phyloP scores from a whole-genome alignment of 1,140 invertebrate species.

The Caenorhabditis latens region DNA sequence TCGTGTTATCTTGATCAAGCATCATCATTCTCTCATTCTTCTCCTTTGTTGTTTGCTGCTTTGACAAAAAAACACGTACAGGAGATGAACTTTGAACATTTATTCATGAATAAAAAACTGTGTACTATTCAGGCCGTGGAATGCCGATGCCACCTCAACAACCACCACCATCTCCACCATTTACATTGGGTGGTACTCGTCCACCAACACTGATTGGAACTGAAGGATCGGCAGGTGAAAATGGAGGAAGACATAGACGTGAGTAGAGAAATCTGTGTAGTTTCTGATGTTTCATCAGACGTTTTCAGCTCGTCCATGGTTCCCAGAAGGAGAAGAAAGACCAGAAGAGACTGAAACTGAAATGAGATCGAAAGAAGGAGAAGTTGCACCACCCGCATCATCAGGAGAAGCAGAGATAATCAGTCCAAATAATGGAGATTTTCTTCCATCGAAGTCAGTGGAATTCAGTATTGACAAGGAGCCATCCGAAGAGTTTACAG shows the following conservation, averaged over 20 bases:
- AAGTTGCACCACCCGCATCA: background rate
- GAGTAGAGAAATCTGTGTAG: background rate
- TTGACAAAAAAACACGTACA: background rate
- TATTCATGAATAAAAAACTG: background rate
- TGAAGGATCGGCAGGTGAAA: background rate
- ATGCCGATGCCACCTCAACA: constrained; percentile 51
- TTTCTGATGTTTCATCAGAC: background rate
- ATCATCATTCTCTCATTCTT: background rate
- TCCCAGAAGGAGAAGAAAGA: constrained; percentile 20
- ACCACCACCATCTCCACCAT: constrained; percentile 45
- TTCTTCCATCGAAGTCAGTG: background rate
- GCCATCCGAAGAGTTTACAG: constrained; percentile 29
- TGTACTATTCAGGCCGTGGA: constrained; percentile 8
- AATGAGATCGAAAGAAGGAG: constrained; percentile 42
- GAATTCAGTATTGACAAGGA: constrained; percentile 33
- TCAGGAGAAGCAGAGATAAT: constrained; percentile 2
- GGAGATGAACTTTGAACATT: constrained; percentile 20
- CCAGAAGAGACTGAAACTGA: background rate
- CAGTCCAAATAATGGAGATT: background rate
- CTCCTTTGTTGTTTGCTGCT: background rate
- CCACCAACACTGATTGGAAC: constrained; percentile 37
- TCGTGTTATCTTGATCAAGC: constrained; percentile 32
- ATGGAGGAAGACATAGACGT: constrained; percentile 33
- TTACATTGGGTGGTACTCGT: constrained; percentile 32
- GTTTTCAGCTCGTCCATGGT: constrained; percentile 46